Percentiles rank a stretch among this genome's conserved stretches.
Evolutionary conservation across 2,888 invertebrate species (phyloP).

Genomic region (Flabesymbios commensalis): DNA sequence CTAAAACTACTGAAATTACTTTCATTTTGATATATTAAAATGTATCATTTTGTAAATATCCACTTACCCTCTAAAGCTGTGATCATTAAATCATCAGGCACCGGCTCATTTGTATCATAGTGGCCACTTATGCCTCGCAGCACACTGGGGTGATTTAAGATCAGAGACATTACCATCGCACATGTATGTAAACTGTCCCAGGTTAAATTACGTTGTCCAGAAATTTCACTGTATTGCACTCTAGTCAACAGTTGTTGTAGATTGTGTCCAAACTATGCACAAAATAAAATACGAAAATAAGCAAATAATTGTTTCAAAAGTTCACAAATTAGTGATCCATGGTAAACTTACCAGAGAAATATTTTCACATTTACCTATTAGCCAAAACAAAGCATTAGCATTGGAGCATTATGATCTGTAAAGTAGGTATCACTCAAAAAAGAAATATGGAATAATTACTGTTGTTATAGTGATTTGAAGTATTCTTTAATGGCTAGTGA

Average conservation of each 20-base stretch:
- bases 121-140: constrained; percentile 70
- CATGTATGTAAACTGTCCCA: constrained; percentile 82
- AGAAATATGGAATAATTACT: too few species aligned
- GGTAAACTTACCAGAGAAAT: too few species aligned
- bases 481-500: too few species aligned
- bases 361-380: too few species aligned
- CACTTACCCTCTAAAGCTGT: constrained; percentile 17
- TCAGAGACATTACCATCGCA: constrained; percentile 7
- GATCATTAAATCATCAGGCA: constrained; percentile 67
- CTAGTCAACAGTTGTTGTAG: constrained; percentile 84
- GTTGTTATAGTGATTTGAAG: too few species aligned
- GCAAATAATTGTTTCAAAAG: too few species aligned
- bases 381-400: too few species aligned
- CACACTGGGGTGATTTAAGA: constrained; percentile 10
- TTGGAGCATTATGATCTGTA: too few species aligned
- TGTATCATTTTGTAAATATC: background rate
- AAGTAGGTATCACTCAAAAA: too few species aligned
- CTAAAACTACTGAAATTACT: too few species aligned
- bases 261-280: constrained; percentile 76
- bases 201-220: constrained; percentile 85
- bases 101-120: constrained; percentile 72
- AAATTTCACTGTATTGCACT: constrained; percentile 80
- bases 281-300: background rate
- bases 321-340: too few species aligned
- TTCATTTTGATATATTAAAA: too few species aligned